Evolutionary conservation across 1,140 invertebrate genomes (phyloP), one percentile per base, ranked within the genome.

Genomic region (Phymorhynchus buccinoides): DNA sequence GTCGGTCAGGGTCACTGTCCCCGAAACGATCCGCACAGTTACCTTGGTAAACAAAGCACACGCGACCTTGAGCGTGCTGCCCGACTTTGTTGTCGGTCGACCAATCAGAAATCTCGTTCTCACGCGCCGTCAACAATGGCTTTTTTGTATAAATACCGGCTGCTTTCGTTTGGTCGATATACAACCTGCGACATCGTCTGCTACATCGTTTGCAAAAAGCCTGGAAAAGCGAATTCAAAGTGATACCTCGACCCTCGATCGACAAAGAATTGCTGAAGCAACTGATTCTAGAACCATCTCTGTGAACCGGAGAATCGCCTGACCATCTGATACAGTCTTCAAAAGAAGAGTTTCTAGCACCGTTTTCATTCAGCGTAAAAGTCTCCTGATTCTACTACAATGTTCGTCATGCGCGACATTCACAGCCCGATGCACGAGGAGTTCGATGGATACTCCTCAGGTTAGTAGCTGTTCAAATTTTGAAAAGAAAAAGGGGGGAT

Each of bases 391-490:
- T 39, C 32, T 27, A 56, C 35, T 39, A 32, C 7, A 22, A 30
- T 3, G 75, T 42, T 77, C 71, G 78, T n/a, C n/a, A 84, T 84
- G 83, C 83, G 83, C 78, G 52, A 39, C 48, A 52, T 32, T 30
- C 71, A 84, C 71, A 39, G 52, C 42, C 44, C 41, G 12, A 52
- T 84, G 44, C 41, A n/a, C 71, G 83, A 84, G 83, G 83, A 84
- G 22, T 71, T 78, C 22, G 86, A 87, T 79, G 86, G 86, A 66
- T 87, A 87, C 44, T 85, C 84, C 35, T 83, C 84, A 62, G 86
- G 86, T 87, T 75, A 41, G 86, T 85, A 44, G 27, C 14, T 16
- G 30, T 27, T 32, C 27, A 30, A n/a, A n/a, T n/a, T 27, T 27
- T 41, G 22, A 37, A 52, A 66, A 18, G 30, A 44, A 82, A 30